These are phyloP conservation scores for Micrasema longulum DNA, from an alignment of 1,140 invertebrate species.

Conservation along the genomic window DNA sequence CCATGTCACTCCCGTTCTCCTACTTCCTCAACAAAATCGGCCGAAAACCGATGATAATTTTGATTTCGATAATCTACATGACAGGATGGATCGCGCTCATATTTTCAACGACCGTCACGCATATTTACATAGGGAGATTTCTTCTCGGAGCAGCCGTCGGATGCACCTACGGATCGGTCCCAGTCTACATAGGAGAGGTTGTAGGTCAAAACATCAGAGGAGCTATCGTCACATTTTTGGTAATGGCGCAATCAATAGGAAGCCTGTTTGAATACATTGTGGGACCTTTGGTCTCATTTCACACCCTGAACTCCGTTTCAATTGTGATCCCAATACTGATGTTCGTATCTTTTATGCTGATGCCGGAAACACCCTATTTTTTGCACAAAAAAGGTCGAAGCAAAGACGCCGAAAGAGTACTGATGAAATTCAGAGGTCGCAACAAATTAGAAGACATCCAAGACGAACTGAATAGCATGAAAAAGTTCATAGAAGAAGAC, in stretches of 20 bases:
- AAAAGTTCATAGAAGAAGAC: conserved; percentile 45
- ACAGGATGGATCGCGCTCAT: conserved; percentile 46
- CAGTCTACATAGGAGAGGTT: conserved; percentile 71
- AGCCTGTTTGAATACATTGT: conserved; percentile 62
- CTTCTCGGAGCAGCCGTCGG: conserved; percentile 42
- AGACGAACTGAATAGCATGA: conserved; percentile 46
- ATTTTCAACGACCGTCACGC: conserved; percentile 35
- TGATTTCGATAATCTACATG: conserved; percentile 39
- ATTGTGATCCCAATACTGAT: conserved; percentile 38
- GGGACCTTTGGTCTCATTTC: conserved; percentile 62
- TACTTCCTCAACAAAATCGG: conserved; percentile 50
- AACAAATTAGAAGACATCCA: conserved; percentile 39
- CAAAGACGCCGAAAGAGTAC: conserved; percentile 37
- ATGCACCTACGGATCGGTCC: conserved; percentile 45
- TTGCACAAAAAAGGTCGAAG: conserved; percentile 41
- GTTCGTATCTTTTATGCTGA: conserved; percentile 47
- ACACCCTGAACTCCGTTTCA: conserved; percentile 46
- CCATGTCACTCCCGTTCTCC: conserved; percentile 45
- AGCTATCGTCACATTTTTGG: conserved; percentile 70
- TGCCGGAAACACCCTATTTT: conserved; percentile 53
- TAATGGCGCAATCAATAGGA: conserved; percentile 72
- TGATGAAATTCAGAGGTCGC: conserved; percentile 53
- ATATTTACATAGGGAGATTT: conserved; percentile 49
- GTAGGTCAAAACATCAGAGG: conserved; percentile 71
- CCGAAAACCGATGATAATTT: conserved; percentile 49